Conservation (phyloP, 1,140 invertebrate genomes). For the Brachionus rubens region DNA sequence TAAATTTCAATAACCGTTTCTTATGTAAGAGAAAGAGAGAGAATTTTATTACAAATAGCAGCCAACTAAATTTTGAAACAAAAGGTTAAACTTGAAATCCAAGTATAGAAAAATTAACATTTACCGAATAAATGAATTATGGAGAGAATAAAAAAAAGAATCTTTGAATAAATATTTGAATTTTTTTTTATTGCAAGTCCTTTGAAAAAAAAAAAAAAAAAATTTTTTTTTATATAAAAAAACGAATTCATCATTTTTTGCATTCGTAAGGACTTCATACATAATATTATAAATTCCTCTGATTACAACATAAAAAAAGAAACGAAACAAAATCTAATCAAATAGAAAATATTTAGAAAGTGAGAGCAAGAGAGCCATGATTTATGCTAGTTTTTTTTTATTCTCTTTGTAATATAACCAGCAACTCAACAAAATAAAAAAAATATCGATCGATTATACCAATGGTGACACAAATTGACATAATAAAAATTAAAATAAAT, state of each 20-base stretch:
- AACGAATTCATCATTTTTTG: background rate
- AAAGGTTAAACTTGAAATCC: conserved; percentile 39
- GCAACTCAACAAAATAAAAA: no score
- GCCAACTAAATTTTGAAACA: no score
- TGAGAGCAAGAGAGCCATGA: conserved; percentile 31
- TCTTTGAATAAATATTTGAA: conserved; percentile 40
- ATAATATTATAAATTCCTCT: conserved; percentile 28
- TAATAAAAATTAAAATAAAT: conserved; percentile 40
- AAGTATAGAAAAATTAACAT: conserved; percentile 41
- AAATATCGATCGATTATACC: conserved; percentile 34
- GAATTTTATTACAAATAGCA: conserved; percentile 32
- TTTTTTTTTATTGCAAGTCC: conserved; percentile 12
- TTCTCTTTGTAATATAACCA: conserved; percentile 1
- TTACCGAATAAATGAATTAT: background rate
- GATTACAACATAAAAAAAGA: background rate
- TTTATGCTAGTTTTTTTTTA: background rate
- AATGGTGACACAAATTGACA: conserved; percentile 36
- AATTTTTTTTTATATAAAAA: no score
- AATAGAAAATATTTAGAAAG: conserved; percentile 18
- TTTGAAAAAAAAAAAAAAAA: no score
- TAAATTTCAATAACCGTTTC: conserved; percentile 40
- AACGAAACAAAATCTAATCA: conserved; percentile 34
- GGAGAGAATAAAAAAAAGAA: background rate
- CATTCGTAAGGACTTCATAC: conserved; percentile 33
- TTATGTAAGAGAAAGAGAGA: background rate